Evolutionary conservation across 2,888 invertebrate species (phyloP).

Genomic region (Phortica magna): DNA sequence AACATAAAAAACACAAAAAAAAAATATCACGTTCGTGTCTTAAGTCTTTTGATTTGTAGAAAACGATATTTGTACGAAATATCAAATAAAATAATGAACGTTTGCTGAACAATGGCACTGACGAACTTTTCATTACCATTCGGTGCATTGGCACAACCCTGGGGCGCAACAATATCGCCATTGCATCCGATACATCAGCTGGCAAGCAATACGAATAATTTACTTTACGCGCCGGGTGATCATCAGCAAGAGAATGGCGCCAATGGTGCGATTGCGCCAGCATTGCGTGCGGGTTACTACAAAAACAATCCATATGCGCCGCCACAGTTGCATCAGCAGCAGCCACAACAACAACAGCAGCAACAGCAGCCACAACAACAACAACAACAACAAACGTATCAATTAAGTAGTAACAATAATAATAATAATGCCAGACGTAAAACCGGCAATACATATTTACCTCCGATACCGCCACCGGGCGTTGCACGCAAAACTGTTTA

Average conservation of each 20-base stretch:
- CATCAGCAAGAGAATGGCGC: conserved; percentile 71
- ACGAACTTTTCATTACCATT: conserved; percentile 78
- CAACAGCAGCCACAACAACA: conserved; percentile 58
- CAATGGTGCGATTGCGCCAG: background rate
- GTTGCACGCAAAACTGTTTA: conserved; percentile 63
- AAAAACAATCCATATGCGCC: conserved; percentile 77
- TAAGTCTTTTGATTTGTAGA: conserved; percentile 12
- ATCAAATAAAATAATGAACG: background rate
- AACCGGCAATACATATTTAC: conserved; percentile 74
- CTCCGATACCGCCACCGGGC: conserved; percentile 67
- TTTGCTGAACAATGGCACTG: conserved; percentile 69
- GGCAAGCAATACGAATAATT: conserved; percentile 77
- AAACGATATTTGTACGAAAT: background rate
- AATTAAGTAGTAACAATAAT: conserved; percentile 44
- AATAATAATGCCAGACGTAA: conserved; percentile 67
- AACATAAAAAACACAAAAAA: background rate
- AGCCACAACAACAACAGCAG: conserved; percentile 55
- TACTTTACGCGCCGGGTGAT: conserved; percentile 77
- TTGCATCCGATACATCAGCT: conserved; percentile 76
- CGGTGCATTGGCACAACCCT: conserved; percentile 71
- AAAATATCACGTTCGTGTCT: background rate
- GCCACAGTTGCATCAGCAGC: conserved; percentile 68
- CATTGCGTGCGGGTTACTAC: conserved; percentile 65
- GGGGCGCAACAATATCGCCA: conserved; percentile 75
- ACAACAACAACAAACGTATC: conserved; percentile 21